Base-by-base conservation (phyloP, 2,888 invertebrate genomes). In the Pyrrhia umbra region DNA sequence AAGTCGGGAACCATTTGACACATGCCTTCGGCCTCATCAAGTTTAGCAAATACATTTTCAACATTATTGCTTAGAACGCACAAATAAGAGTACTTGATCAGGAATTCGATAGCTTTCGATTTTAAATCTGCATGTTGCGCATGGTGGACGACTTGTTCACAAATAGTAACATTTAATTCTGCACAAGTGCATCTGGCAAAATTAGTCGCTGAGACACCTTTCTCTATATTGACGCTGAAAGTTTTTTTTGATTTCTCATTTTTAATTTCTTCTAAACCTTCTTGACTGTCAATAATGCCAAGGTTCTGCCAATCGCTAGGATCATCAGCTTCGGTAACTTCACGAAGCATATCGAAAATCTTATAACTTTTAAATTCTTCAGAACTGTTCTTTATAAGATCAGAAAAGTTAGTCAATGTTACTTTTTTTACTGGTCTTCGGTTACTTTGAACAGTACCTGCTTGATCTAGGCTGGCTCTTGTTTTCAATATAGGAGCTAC, bases 71-170 rank as follows among this genome's bases (percentile, higher is more conserved):
- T 85, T 15, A 90, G 62, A n/a, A 92, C 70, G 81, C 88, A 90
- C 18, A 92, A 83, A 75, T 90, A 83, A 63, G 89, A 80, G 62
- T 77, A 92, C 40, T 83, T 85, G 37, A 93, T 87, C 46, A 88
- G 75, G 75, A 92, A 93, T 70, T 92, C 86, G 37, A 94, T 80
- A 39, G 88, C 83, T 85, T 92, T 93, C 6, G 68, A 74, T 73
- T 88, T 92, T 52, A 93, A 74, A 75, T 94, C 93, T 21, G 95
- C 93, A 82, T 89, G 86, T 67, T 80, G 75, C n/a, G 94, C 92
- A 61, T 95, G 95, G 65, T 90, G 71, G 56, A 93, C 86, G 8
- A 95, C 80, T 81, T 95, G 93, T 64, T 93, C 91, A 74, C 84
- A 88, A 75, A 93, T 89, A 34, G 84, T 82, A 39, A 94, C 87